Conservation (phyloP, 2,113 vertebrate species). For the Tetraodon nigroviridis region DNA sequence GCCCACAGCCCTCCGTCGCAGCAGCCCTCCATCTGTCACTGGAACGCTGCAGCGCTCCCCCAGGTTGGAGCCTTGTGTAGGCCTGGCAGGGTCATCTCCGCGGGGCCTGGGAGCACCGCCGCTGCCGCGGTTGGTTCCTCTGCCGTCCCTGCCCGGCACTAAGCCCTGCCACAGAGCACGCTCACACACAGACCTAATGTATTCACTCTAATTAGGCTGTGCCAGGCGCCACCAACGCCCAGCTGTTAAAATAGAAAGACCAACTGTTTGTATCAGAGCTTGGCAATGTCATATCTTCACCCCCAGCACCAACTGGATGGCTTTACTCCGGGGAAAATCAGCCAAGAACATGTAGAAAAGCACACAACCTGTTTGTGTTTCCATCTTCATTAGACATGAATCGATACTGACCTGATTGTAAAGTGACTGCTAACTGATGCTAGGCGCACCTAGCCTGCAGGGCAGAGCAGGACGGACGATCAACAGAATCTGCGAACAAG, state of each 20-base stretch:
- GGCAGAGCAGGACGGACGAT: neutral
- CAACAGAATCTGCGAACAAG: neutral
- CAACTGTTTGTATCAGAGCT: slow-evolving; percentile 61
- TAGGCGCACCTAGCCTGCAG: neutral
- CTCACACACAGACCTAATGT: slow-evolving; percentile 73
- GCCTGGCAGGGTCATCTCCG: slow-evolving; percentile 65
- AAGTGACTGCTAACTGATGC: neutral
- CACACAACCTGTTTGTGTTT: too few relatives aligned
- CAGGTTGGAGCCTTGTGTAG: slow-evolving; percentile 63
- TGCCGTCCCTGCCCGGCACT: slow-evolving; percentile 62
- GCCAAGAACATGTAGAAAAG: too few relatives aligned
- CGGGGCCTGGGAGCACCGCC: slow-evolving; percentile 49
- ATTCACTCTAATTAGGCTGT: slow-evolving; percentile 77
- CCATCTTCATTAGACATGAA: too few relatives aligned
- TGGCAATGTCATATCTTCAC: slow-evolving; percentile 40
- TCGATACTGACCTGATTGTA: neutral
- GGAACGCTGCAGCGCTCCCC: slow-evolving; percentile 53
- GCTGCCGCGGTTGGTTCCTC: slow-evolving; percentile 50
- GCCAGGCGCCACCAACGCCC: slow-evolving; percentile 65
- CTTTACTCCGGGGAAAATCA: slow-evolving; percentile 14
- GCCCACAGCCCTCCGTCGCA: slow-evolving; percentile 55
- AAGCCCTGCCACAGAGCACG: slow-evolving; percentile 72
- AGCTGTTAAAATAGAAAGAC: slow-evolving; percentile 63
- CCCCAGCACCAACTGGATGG: slow-evolving; percentile 37
- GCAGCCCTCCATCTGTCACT: slow-evolving; percentile 69